Conservation (phyloP, 2,797 vertebrate species). For the Semaprochilodus insignis region DNA sequence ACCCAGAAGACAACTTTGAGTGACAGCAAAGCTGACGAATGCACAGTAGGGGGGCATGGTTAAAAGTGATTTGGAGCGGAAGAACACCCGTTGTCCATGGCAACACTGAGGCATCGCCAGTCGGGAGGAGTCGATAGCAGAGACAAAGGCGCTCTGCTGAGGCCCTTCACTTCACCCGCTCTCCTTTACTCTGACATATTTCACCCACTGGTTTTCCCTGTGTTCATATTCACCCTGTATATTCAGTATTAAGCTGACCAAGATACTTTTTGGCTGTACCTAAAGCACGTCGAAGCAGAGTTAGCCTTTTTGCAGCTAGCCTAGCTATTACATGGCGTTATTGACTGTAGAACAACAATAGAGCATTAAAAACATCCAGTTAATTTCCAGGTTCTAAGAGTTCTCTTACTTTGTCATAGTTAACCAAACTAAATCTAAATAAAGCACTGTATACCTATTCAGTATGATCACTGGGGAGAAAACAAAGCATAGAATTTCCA, state of each 20-base stretch:
- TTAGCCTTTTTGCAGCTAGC: neutral
- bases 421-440: neutral
- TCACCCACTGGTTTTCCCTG: neutral
- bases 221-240: neutral
- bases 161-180: neutral
- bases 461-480: neutral
- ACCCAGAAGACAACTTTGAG: neutral
- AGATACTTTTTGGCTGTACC: neutral
- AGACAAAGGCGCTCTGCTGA: constrained; percentile 22
- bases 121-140: neutral
- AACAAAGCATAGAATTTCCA: neutral
- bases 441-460: neutral
- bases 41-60: neutral
- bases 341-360: no score
- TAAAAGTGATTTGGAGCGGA: constrained; percentile 48
- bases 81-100: constrained; percentile 41
- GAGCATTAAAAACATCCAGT: neutral
- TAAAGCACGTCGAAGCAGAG: neutral
- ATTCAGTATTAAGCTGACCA: neutral
- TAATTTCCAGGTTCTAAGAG: neutral
- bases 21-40: constrained; percentile 17
- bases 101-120: constrained; percentile 42
- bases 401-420: neutral
- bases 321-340: neutral
- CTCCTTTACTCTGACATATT: neutral